Conservation (phyloP, 2,113 vertebrate species). For the Pelvicachromis taeniatus region DNA sequence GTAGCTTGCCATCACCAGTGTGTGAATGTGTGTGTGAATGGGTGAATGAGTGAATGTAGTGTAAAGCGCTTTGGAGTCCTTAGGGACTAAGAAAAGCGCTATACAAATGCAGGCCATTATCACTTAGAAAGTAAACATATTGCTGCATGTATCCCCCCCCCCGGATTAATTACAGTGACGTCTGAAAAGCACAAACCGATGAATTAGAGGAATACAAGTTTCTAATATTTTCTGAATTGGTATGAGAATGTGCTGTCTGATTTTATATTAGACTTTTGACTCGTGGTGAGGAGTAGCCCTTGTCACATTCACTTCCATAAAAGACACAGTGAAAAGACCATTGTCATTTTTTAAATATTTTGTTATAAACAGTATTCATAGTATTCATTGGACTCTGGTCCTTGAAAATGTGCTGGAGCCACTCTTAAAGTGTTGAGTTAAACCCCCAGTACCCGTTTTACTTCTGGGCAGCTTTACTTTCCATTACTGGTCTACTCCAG, state of each 20-base stretch:
- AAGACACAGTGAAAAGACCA: not conserved
- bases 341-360: not conserved
- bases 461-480: not conserved
- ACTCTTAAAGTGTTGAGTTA: not conserved
- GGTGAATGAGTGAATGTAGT: no score
- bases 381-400: not conserved
- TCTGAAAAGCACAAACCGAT: not conserved
- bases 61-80: no score
- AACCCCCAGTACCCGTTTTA: not conserved
- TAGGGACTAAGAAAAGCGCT: no score
- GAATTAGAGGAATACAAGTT: not conserved
- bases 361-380: not conserved
- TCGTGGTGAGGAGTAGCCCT: not conserved
- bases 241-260: not conserved
- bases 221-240: not conserved
- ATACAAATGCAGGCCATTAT: no score
- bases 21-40: no score
- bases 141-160: fast-evolving
- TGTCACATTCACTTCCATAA: not conserved
- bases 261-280: not conserved
- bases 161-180: not conserved
- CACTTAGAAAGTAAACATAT: not conserved
- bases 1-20: no score
- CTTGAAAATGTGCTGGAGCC: not conserved
- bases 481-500: not conserved